A percentile compares a stretch with the other conserved stretches of the same genome.
These are phyloP conservation scores for Mesaphorura yosii DNA, from an alignment of 1,140 invertebrate genomes.

Conservation along the genomic window DNA sequence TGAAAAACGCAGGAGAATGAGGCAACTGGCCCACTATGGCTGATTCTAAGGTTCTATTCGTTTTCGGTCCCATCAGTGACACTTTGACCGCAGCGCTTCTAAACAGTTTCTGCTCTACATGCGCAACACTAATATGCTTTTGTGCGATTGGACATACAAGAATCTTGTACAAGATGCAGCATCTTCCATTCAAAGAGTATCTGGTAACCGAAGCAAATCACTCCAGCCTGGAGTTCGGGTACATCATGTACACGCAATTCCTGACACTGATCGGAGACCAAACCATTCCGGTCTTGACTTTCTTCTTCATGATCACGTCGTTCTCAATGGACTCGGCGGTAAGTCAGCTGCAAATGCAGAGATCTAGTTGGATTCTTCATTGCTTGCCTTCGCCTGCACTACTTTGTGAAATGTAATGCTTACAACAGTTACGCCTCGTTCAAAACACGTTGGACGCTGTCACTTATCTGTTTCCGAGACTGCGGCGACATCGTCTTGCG, in stretches of 20 bases:
- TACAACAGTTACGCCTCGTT: conserved; percentile 12
- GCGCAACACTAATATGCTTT: conserved; percentile 14
- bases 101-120: conserved; percentile 10
- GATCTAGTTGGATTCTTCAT: background rate
- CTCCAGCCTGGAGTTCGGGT: conserved; percentile 24
- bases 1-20: too few relatives aligned
- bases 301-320: conserved; percentile 24
- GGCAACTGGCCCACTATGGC: too few relatives aligned
- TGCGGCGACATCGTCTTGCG: background rate
- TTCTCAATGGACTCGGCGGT: conserved; percentile 19
- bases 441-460: conserved; percentile 13
- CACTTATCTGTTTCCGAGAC: conserved; percentile 6
- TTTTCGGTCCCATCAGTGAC: conserved; percentile 11
- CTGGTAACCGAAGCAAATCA: background rate
- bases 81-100: background rate
- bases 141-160: conserved; percentile 17
- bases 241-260: conserved; percentile 14
- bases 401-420: background rate
- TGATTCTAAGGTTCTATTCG: background rate
- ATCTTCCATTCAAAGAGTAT: conserved; percentile 10
- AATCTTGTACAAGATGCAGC: background rate
- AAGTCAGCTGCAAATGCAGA: background rate
- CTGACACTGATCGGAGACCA: conserved; percentile 11
- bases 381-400: too few relatives aligned
- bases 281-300: background rate